Conservation (phyloP, 1,140 invertebrate species). For the Medauroidea extradentata region DNA sequence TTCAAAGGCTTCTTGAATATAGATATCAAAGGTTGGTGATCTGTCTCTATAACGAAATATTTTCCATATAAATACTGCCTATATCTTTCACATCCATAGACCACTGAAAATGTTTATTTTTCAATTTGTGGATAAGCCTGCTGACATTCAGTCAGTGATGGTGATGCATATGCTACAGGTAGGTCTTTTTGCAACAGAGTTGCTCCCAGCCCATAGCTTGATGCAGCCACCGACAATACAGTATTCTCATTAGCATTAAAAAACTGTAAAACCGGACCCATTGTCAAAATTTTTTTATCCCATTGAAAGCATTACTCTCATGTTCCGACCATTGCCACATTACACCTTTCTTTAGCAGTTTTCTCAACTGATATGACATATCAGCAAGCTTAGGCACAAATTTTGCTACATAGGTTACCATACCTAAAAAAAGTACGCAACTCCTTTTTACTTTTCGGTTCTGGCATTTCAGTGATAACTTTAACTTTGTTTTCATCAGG, state of each 20-base stretch:
- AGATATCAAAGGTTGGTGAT: slow-evolving; percentile 39
- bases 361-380: slow-evolving; percentile 21
- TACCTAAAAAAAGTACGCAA: slow-evolving; percentile 28
- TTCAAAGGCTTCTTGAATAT: slow-evolving; percentile 42
- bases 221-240: slow-evolving; percentile 31
- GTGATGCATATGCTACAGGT: slow-evolving; percentile 36
- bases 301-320: slow-evolving; percentile 26
- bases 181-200: slow-evolving; percentile 29
- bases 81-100: too few species aligned
- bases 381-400: slow-evolving; percentile 35
- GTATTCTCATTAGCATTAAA: slow-evolving; percentile 26
- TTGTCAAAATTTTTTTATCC: too few species aligned
- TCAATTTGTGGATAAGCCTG: too few species aligned
- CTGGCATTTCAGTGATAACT: slow-evolving; percentile 34
- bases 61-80: slow-evolving; percentile 22
- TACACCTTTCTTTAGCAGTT: slow-evolving; percentile 25
- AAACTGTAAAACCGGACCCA: slow-evolving; percentile 25
- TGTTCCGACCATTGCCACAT: slow-evolving; percentile 22
- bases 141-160: slow-evolving; percentile 21
- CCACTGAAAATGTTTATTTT: too few species aligned
- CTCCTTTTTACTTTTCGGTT: slow-evolving; percentile 18
- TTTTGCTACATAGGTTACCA: slow-evolving; percentile 33
- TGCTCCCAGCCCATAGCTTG: slow-evolving; percentile 32
- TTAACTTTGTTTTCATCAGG: slow-evolving; percentile 33
- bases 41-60: slow-evolving; percentile 35